These are phyloP conservation scores for Eclectus roratus DNA, from an alignment of 2,113 vertebrate genomes.

Conservation along the genomic window DNA sequence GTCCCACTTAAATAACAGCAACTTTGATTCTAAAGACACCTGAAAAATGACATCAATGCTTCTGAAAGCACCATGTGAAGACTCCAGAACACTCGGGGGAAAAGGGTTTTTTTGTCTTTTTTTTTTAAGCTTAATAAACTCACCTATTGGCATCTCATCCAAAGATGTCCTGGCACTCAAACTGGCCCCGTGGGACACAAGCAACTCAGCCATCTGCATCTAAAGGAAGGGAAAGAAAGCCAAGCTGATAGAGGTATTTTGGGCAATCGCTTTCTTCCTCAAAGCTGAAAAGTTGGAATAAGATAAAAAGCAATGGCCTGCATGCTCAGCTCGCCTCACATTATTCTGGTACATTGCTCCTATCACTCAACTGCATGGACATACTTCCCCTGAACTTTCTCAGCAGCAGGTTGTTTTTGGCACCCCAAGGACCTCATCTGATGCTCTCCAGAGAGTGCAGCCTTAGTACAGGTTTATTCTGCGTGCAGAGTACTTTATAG, in stretches of 20 bases:
- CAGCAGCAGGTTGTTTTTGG: background rate
- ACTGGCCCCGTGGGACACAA: slow-evolving; percentile 94
- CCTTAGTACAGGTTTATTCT: background rate
- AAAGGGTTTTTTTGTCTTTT: background rate
- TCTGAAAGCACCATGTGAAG: background rate
- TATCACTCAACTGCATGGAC: background rate
- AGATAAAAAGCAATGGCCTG: background rate
- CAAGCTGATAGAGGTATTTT: background rate
- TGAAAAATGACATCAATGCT: background rate
- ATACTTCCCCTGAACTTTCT: background rate
- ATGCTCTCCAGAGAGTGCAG: background rate
- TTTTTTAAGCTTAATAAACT: slow-evolving; percentile 25
- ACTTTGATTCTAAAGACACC: background rate
- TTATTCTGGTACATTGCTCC: background rate
- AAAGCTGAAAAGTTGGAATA: background rate
- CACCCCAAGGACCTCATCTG: background rate
- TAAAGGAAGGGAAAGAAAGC: slow-evolving; percentile 61
- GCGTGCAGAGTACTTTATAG: background rate
- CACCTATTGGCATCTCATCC: slow-evolving; percentile 97
- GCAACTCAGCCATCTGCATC: slow-evolving; percentile 94
- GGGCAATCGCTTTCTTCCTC: background rate
- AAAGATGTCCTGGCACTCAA: slow-evolving; percentile 92
- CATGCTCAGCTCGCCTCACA: background rate
- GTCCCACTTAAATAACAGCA: background rate
- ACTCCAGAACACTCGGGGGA: background rate